phyloP scores from a whole-genome alignment of 1,140 invertebrate species.

The Drosophila lacteicornis region DNA sequence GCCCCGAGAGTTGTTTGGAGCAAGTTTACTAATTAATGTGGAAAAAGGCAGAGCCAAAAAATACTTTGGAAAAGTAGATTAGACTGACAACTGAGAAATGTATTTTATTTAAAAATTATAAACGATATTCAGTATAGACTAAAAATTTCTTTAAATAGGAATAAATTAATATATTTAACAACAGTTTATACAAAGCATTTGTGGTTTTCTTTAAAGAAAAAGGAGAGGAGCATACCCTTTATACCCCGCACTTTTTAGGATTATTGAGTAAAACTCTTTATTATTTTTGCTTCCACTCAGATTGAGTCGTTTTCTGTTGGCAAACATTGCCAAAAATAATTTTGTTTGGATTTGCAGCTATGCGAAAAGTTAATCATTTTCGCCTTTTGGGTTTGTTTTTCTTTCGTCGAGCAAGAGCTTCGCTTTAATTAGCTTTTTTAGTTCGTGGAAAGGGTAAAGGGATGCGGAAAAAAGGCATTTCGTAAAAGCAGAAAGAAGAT shows the following conservation, averaged over 20 bases:
- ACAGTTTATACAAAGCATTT: no score
- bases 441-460: background rate
- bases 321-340: constrained; percentile 4
- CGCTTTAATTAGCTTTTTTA: constrained; percentile 19
- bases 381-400: constrained; percentile 15
- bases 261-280: no score
- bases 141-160: no score
- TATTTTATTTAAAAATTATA: background rate
- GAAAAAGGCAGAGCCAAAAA: constrained; percentile 5
- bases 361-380: background rate
- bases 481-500: no score
- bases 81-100: background rate
- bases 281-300: no score
- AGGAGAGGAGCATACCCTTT: no score
- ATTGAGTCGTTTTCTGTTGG: no score
- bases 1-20: constrained; percentile 44
- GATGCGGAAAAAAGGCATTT: background rate
- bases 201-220: no score
- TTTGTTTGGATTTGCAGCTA: constrained; percentile 15
- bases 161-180: no score
- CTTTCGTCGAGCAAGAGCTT: background rate
- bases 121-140: constrained; percentile 13
- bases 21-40: constrained; percentile 51
- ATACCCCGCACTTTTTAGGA: no score
- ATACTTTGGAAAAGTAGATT: background rate